Base-by-base conservation (phyloP, 1,140 invertebrate genomes). In the Bombus difficillimus region DNA sequence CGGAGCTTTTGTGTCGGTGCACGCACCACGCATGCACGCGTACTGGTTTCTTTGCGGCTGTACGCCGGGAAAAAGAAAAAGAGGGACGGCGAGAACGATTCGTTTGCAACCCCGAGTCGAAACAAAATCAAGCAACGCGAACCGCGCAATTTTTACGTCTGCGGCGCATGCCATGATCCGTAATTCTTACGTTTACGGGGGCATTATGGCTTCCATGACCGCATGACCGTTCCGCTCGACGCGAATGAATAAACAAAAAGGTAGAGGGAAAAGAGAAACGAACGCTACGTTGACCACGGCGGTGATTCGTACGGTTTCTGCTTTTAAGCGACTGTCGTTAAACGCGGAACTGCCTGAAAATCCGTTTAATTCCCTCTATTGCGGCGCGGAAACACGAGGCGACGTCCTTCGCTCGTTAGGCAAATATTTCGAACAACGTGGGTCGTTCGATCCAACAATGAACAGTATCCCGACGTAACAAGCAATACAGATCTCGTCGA, bases 131-230 rank as follows among this genome's bases (percentile, higher is more conserved):
- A 53, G 64, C 47, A 77, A 59, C 64, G 43, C 64, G 82, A 34
- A 37, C n/a, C 53, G 47, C 25, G 28, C 15, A 3, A 57, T 69
- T 78, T 83, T 77, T 41, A 39, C 15, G 74, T 69, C 74, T 18
- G 37, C 64, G 47, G 62, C 34, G 81, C 73, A 53, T 68, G 74
- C 64, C 64, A 43, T 22, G 12, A 18, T 32, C 32, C 47, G 74
- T 83, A 78, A 83, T 78, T 83, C 82, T 83, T 77, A 59, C 12
- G 57, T 66, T 68, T 41, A 64, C 25, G 34, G n/a, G 47, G 2
- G 18, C 34, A 71, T 83, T 78, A 59, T 57, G 28, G n/a, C n/a
- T 59, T 25, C 22, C 34, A 57, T 41, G 28, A 28, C 25, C 41
- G 41, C 72, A n/a, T 66, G 76, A 66, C 62, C 62, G 76, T 76